A percentile compares a stretch with the other conserved stretches of the same genome.
Conservation (phyloP, 2,113 vertebrate species). For the Myotis yumanensis region DNA sequence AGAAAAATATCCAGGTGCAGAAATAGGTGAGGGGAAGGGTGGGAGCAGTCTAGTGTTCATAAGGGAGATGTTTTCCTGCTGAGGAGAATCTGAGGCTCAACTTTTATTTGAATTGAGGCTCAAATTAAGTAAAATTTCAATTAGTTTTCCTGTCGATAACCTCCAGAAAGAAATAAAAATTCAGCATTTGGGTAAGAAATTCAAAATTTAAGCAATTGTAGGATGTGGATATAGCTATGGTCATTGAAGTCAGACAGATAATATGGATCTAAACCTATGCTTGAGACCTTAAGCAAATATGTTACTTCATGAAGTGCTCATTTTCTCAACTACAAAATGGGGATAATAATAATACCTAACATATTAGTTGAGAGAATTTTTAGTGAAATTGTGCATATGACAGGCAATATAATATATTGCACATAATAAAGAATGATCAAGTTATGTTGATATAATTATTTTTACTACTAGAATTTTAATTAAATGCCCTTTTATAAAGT, state of each 20-base stretch:
- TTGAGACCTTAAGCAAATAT: background rate
- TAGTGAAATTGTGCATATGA: background rate
- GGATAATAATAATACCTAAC: background rate
- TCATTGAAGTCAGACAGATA: background rate
- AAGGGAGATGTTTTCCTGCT: background rate
- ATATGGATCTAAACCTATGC: background rate
- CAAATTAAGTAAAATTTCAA: background rate
- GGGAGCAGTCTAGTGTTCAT: background rate
- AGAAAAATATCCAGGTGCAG: background rate
- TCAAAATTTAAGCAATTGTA: background rate
- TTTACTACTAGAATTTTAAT: conserved; percentile 29
- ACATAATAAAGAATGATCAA: background rate
- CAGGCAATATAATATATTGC: background rate
- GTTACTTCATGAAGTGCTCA: background rate
- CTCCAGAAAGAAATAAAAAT: background rate
- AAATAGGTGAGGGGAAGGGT: background rate
- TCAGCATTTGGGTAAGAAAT: background rate
- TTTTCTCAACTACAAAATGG: background rate
- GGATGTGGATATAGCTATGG: background rate
- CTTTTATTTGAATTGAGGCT: background rate
- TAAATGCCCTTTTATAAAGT: background rate
- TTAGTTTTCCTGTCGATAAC: background rate
- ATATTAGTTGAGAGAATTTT: background rate
- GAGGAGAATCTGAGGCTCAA: background rate
- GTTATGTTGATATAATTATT: background rate